Base-by-base conservation (phyloP, 2,797 vertebrate species). In the Nannoperca australis region DNA sequence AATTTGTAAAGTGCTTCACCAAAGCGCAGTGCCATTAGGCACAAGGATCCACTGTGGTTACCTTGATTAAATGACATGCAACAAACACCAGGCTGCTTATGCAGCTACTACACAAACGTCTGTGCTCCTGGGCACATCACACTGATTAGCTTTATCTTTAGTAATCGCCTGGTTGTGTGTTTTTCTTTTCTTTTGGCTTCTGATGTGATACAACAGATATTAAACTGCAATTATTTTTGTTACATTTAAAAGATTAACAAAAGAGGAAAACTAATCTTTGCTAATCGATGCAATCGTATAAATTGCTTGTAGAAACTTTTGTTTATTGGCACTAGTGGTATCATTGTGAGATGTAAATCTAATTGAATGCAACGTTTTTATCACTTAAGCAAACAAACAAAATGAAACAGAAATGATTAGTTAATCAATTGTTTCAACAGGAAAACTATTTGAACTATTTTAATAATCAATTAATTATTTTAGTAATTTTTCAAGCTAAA, bases 1-100 rank as follows among this genome's bases (percentile, higher is more conserved):
- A 42, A 64, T 85, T 75, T 69, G 32, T 64, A 14, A 76, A 81
- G 67, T 73, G 75, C 45, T 61, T 59, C 62, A 58, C 50, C 13
- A 67, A 66, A 70, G 44, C 49, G 24, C 45, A 3, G 64, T 18
- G 55, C 47, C 69, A 61, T 73, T 36, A 70, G 70, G 15, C 38
- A 2, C 38, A 36, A 20, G 9, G 71, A 68, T 72, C 56, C 5
- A 8, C 67, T 72, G 47, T 65, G 9, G 49, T 55, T 75, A 40
- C 34, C 10, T 54, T 65, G 34, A 82, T 79, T 69, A 69, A 76
- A 70, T 20, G 59, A 40, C 27, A 27, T 56, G 32, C 40, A 44
- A 32, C 40, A 75, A 50, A 72, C 50, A 58, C 15, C 30, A 63
- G 24, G 34, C 61, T 60, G 56, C 34, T 54, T 32, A 18, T 58